phyloP scores from a whole-genome alignment of 1,140 invertebrate species.

The Helicoverpa zea region DNA sequence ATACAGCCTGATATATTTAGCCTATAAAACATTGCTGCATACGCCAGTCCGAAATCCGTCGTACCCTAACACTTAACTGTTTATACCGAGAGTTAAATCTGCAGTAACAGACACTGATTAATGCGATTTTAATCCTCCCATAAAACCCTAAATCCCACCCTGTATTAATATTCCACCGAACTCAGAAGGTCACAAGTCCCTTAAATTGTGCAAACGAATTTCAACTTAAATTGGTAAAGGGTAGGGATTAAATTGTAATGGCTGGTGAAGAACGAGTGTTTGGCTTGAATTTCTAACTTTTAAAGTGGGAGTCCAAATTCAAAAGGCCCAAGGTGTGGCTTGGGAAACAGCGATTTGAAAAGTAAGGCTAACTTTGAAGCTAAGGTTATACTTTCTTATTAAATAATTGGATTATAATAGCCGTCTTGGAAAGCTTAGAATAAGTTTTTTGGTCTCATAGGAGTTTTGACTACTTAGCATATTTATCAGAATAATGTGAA shows the following conservation, averaged over 20 bases:
- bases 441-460: too few species aligned
- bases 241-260: conserved; percentile 53
- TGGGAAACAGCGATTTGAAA: neutral
- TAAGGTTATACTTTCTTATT: neutral
- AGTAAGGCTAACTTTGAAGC: too few species aligned
- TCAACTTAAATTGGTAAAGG: conserved; percentile 65
- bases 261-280: neutral
- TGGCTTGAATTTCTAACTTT: conserved; percentile 78
- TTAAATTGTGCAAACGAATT: conserved; percentile 59
- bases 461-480: too few species aligned
- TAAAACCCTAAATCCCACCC: conserved; percentile 82
- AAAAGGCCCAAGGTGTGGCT: conserved; percentile 67
- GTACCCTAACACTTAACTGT: conserved; percentile 85
- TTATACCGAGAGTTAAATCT: conserved; percentile 85
- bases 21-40: conserved; percentile 27
- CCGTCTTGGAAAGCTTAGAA: too few species aligned
- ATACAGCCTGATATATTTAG: neutral
- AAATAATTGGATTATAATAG: too few species aligned
- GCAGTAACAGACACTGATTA: conserved; percentile 83
- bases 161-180: conserved; percentile 74
- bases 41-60: conserved; percentile 78
- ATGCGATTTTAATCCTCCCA: conserved; percentile 84
- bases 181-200: conserved; percentile 68
- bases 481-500: too few species aligned
- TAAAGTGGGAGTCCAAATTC: conserved; percentile 79